Percentiles rank a stretch among this genome's conserved stretches.
These are phyloP conservation scores for Tarsius wallacei DNA, from an alignment of 2,797 vertebrate species.

Conservation along the genomic window DNA sequence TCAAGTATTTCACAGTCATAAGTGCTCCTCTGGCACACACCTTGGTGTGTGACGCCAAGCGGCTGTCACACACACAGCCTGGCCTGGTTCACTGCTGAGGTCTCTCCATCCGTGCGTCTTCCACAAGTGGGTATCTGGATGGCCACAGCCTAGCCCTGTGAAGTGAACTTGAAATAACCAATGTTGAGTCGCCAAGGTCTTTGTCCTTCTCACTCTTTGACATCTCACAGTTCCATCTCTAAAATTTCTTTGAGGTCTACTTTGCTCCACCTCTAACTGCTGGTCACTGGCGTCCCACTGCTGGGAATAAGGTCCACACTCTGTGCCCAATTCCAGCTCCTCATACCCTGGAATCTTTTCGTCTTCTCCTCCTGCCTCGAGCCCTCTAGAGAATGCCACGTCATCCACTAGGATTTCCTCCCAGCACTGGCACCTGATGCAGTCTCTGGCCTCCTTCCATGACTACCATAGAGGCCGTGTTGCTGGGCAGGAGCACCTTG, in stretches of 20 bases:
- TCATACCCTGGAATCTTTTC: rapidly evolving
- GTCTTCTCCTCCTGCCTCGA: not conserved
- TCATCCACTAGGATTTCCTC: not conserved
- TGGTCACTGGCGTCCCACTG: too few species aligned
- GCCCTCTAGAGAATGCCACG: not conserved
- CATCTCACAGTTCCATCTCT: not conserved
- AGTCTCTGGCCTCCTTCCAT: not conserved
- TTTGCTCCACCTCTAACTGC: not conserved
- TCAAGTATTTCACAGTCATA: not conserved
- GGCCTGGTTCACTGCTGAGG: not conserved
- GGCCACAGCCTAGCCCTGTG: not conserved
- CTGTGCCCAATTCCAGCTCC: not conserved
- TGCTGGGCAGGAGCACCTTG: not conserved
- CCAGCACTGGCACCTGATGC: not conserved
- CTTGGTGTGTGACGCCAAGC: not conserved
- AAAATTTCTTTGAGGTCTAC: not conserved
- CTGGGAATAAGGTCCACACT: not conserved
- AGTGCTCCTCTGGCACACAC: not conserved
- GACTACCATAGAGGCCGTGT: not conserved
- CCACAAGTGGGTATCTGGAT: rapidly evolving
- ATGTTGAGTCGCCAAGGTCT: not conserved
- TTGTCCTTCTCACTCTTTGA: not conserved
- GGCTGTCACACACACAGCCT: rapidly evolving
- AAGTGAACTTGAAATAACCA: not conserved
- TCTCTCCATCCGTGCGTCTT: not conserved